A percentile compares a stretch with the other conserved stretches of the same genome.
Conservation (phyloP, 1,140 invertebrate species). For the Drosophila ercepeae region DNA sequence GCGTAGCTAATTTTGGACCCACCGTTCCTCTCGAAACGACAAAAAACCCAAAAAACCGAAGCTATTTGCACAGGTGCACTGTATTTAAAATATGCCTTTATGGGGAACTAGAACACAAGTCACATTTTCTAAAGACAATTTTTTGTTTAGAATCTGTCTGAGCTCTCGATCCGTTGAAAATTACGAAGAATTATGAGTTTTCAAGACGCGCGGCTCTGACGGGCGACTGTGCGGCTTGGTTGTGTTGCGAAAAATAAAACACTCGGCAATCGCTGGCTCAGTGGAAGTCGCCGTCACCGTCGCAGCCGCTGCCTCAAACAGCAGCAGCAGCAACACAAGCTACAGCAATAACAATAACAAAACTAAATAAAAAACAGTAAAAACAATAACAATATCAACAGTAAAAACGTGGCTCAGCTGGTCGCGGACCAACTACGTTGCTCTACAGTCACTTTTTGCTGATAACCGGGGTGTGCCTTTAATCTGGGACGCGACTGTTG, state of each 20-base stretch:
- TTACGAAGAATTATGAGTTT: neutral
- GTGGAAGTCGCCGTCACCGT: conserved; percentile 38
- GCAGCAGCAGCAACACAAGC: conserved; percentile 14
- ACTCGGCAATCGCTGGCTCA: conserved; percentile 40
- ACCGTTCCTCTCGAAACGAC: conserved; percentile 22
- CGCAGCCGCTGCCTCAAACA: conserved; percentile 17
- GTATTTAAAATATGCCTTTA: conserved; percentile 25
- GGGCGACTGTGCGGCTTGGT: conserved; percentile 71
- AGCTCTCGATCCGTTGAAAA: conserved; percentile 25
- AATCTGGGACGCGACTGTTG: conserved; percentile 25
- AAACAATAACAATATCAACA: conserved; percentile 40
- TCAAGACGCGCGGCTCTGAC: conserved; percentile 8
- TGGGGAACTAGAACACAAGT: conserved; percentile 20
- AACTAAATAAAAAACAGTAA: conserved; percentile 3
- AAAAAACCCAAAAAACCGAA: conserved; percentile 21
- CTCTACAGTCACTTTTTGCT: conserved; percentile 2
- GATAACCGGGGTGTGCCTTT: conserved; percentile 9
- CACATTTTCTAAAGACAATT: conserved; percentile 46
- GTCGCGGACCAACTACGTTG: conserved; percentile 5
- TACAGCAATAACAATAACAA: neutral
- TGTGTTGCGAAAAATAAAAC: conserved; percentile 79
- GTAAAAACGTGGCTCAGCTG: conserved; percentile 46
- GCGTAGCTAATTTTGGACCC: conserved; percentile 66
- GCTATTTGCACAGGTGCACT: conserved; percentile 30
- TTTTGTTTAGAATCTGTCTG: neutral